Evolutionary conservation across 2,797 vertebrate genomes (phyloP).

Genomic region (Mastacembelus armatus): DNA sequence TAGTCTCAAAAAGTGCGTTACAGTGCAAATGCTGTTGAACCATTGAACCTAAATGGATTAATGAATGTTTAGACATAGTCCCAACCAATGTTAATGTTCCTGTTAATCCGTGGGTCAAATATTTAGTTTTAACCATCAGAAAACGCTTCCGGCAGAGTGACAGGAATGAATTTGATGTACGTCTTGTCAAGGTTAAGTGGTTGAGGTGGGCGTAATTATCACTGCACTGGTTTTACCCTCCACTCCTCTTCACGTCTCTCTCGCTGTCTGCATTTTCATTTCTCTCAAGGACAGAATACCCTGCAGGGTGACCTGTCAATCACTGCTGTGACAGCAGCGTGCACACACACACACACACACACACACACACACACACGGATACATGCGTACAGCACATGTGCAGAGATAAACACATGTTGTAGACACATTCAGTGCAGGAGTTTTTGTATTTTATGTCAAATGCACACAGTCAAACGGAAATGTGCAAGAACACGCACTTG

Average conservation of each 20-base stretch:
- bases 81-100: neutral
- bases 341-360: constrained; percentile 6
- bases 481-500: neutral
- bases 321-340: constrained; percentile 19
- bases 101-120: neutral
- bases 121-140: constrained; percentile 25
- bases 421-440: rapidly evolving
- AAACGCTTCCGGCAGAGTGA: constrained; percentile 45
- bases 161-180: constrained; percentile 47
- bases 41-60: too few species aligned
- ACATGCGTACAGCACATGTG: neutral
- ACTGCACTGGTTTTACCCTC: constrained; percentile 42
- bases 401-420: neutral
- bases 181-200: constrained; percentile 57
- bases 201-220: constrained; percentile 60
- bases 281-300: constrained; percentile 49
- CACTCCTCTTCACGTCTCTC: constrained; percentile 58
- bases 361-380: neutral
- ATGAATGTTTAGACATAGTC: too few species aligned
- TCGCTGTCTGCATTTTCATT: constrained; percentile 57
- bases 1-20: too few species aligned
- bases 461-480: neutral
- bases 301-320: constrained; percentile 52
- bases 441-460: neutral
- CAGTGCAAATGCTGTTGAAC: too few species aligned